Evolutionary conservation across 2,888 invertebrate species (phyloP), one percentile per base, ranked within the genome.

Genomic region (Chouioia cunea): DNA sequence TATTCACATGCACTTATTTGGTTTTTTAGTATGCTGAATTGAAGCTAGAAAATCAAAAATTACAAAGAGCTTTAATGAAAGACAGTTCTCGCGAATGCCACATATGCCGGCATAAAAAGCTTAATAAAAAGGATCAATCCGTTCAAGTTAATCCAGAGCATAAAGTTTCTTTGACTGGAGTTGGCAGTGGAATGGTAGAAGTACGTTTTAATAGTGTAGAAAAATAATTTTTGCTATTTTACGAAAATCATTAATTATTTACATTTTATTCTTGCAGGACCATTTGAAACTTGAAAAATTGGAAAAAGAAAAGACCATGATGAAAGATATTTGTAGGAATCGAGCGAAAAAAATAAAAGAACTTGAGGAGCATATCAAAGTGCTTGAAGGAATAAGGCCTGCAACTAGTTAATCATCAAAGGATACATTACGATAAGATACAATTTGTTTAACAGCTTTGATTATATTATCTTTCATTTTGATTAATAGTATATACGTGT

Each of bases 221-320:
- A 62, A 56, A 59, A 52, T 48, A 60, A 36, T 57, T 48, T 36
- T 22, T 23, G 10, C 36, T 58, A 58, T 20, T 44, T 18, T 4
- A 53, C 52, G 15, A 18, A 8, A 50, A n/a, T 20, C 20, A 43
- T n/a, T 53, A 53, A 16, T 53, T 22, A 18, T 16, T 16, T n/a
- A 20, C 22, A 56, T 70, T 75, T 64, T 20, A 68, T 66, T 72
- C 66, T 81, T 82, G n/a, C 83, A 89, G 89, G 87, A 87, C 70
- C 87, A 88, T 79, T 86, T 87, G 76, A 87, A 87, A 77, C 87
- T 89, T 73, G 82, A 86, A 57, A 88, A 87, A 79, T 79, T 89
- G 15, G 88, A 88, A 79, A 88, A 86, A 71, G 86, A 87, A 0
- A 88, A 88, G 53, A 82, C 84, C 0, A 85, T 86, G 57, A 81